Conservation (phyloP, 1,140 invertebrate genomes). For the Arion vulgaris region DNA sequence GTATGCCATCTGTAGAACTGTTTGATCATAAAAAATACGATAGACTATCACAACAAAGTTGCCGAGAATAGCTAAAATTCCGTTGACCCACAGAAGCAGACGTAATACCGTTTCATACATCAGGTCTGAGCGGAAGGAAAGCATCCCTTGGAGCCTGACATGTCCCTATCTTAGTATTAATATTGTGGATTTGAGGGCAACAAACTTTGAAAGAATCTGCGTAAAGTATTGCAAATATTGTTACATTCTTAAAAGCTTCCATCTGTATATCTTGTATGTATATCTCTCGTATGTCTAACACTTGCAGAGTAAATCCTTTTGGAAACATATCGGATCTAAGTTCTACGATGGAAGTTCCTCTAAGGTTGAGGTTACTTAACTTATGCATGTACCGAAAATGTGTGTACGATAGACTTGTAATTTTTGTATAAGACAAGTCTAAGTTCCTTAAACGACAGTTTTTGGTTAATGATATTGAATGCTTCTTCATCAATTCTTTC, state of each 20-base stretch:
- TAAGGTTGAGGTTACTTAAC: constrained; percentile 29
- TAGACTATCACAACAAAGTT: constrained; percentile 47
- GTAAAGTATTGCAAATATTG: constrained; percentile 14
- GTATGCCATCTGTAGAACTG: constrained; percentile 13
- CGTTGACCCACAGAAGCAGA: constrained; percentile 50
- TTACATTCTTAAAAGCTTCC: constrained; percentile 38
- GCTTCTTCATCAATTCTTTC: background rate
- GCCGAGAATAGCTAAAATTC: constrained; percentile 45
- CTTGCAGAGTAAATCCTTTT: background rate
- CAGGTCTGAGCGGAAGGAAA: constrained; percentile 54
- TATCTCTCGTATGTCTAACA: constrained; percentile 33
- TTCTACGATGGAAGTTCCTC: background rate
- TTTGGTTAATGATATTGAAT: background rate
- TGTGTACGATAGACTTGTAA: background rate
- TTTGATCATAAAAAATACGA: constrained; percentile 9
- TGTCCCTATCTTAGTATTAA: constrained; percentile 3
- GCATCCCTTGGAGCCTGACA: constrained; percentile 48
- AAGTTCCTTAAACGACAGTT: background rate
- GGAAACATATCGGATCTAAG: constrained; percentile 23
- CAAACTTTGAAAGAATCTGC: constrained; percentile 47
- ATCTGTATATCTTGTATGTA: constrained; percentile 22
- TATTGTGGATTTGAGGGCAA: constrained; percentile 44
- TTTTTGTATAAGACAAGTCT: constrained; percentile 26
- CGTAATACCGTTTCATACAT: constrained; percentile 35
- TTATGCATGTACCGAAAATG: background rate